Evolutionary conservation across 2,888 invertebrate genomes (phyloP).

Genomic region (Caenorhabditis sulstoni): DNA sequence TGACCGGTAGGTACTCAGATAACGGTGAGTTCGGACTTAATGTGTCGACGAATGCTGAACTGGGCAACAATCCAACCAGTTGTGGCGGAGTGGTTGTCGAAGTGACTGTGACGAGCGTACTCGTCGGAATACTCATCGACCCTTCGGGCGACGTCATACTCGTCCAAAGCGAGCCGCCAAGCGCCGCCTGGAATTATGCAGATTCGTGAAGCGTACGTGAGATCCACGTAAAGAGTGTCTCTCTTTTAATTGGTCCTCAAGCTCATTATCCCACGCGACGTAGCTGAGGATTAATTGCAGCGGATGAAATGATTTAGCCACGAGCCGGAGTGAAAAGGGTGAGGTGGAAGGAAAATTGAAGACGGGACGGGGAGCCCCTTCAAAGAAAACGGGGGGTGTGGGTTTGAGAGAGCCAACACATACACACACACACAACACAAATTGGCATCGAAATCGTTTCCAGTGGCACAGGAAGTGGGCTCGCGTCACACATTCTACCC

Average conservation of each 20-base stretch:
- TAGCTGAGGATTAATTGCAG: constrained; percentile 31
- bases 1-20: constrained; percentile 47
- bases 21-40: constrained; percentile 32
- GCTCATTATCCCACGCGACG: constrained; percentile 36
- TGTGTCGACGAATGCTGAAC: constrained; percentile 31
- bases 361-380: neutral
- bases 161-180: constrained; percentile 62
- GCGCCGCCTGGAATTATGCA: constrained; percentile 61
- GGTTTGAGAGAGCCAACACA: constrained; percentile 15
- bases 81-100: constrained; percentile 28
- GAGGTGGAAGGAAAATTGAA: constrained; percentile 11
- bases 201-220: constrained; percentile 11
- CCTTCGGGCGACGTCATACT: constrained; percentile 53
- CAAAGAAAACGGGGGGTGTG: constrained; percentile 3
- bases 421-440: constrained; percentile 26
- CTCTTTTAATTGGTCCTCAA: constrained; percentile 23
- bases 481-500: constrained; percentile 55
- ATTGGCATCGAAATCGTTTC: constrained; percentile 51
- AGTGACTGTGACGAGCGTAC: constrained; percentile 27
- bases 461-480: constrained; percentile 51
- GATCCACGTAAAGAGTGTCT: constrained; percentile 8
- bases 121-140: constrained; percentile 32
- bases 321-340: no score
- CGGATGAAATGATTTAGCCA: constrained; percentile 7
- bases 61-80: constrained; percentile 6